Base-by-base conservation (phyloP, 92 coral and sea anemone species). In the Epizoanthus scotinus region DNA sequence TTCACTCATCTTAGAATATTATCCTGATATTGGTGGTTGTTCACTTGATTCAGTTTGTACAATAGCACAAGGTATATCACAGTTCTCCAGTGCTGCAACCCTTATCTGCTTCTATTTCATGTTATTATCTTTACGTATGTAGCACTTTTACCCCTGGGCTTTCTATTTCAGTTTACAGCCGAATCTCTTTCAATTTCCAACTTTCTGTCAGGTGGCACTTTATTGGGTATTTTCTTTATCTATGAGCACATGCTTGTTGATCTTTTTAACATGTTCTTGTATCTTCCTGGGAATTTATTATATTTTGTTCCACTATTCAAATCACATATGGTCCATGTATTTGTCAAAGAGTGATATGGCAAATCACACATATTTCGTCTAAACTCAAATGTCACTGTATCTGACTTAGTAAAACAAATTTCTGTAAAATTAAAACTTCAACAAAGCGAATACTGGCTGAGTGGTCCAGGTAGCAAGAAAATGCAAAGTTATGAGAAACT, bases 201-300 rank as follows among this genome's bases (percentile, higher is more conserved):
- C 29, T 28, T 67, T 67, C 1, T 67, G n/a, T 40, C 73, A 36
- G 73, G 73, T 67, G 55, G 52, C 1, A 67, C 73, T 67, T 13
- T 67, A 40, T 4, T 67, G 1, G 73, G 55, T 5, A n/a, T 70
- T 82, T 26, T 82, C 0, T 57, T 52, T 15, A 19, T 40, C 17
- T 71, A 34, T 42, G 78, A 70, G 40, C 36, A 36, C 17, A 54
- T 70, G n/a, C 79, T 82, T 38, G 49, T 70, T 69, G 79, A 82
- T 42, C 22, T 82, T n/a, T 42, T 82, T 4, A 82, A 82, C 59
- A 58, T 82, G 53, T 55, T 56, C 25, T 40, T 70, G 21, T 58
- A 69, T 81, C 85, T 81, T 21, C 78, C 78, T 55, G 78, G 85
- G 19, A 81, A 81, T 55, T 38, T 81, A 36, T 8, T 81, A 15